A percentile compares a stretch with the other conserved stretches of the same genome.
These are phyloP conservation scores for Eulithis testata DNA, from an alignment of 2,888 invertebrate species.

Conservation along the genomic window DNA sequence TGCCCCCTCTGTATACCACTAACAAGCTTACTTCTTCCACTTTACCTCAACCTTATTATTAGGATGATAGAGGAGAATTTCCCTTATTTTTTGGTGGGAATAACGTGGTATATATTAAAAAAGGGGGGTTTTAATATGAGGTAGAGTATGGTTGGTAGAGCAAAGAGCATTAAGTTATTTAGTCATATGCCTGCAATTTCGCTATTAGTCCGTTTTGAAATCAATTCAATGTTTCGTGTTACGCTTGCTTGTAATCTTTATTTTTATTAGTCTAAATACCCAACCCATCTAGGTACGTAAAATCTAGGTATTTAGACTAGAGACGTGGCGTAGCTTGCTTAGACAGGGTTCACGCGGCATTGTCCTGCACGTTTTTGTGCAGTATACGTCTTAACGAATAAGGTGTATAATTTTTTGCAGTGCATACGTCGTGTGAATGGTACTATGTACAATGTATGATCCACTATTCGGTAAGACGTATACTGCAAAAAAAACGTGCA, in stretches of 20 bases:
- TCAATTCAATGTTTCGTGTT: conserved; percentile 61
- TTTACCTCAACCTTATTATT: conserved; percentile 21
- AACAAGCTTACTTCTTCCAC: conserved; percentile 35
- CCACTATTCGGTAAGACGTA: too few species aligned
- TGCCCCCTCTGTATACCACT: conserved; percentile 44
- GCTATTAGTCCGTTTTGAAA: conserved; percentile 73
- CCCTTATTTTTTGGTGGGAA: neutral
- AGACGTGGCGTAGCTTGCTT: too few species aligned
- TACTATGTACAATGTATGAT: too few species aligned
- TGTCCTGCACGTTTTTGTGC: too few species aligned
- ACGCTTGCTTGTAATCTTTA: conserved; percentile 39
- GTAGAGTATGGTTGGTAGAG: conserved; percentile 47
- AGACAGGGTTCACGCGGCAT: too few species aligned
- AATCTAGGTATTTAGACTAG: too few species aligned
- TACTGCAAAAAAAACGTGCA: too few species aligned
- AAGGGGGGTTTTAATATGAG: conserved; percentile 51
- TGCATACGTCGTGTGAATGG: too few species aligned
- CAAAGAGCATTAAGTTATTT: conserved; percentile 73
- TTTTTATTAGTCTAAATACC: conserved; percentile 38
- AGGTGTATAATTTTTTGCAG: too few species aligned
- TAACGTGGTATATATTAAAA: conserved; percentile 32
- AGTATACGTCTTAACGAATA: too few species aligned
- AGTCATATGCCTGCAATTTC: conserved; percentile 67
- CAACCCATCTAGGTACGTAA: neutral
- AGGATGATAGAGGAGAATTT: conserved; percentile 8